Conservation (phyloP, 1,140 invertebrate genomes). For the Drosophila miranda region DNA sequence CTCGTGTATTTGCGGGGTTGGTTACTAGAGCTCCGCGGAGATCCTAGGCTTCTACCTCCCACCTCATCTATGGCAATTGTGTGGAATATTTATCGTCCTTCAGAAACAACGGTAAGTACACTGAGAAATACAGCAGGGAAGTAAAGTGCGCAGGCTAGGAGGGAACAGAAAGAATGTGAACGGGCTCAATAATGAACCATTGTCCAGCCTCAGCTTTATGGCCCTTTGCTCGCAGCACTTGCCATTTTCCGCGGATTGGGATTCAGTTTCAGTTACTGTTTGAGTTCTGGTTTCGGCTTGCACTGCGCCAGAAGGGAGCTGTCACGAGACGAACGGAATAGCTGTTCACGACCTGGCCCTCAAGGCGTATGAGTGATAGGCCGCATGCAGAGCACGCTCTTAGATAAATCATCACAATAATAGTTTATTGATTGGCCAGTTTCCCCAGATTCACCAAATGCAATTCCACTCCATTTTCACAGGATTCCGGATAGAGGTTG, state of each 20-base stretch:
- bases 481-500: no score
- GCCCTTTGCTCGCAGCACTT: not conserved
- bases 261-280: constrained; percentile 9
- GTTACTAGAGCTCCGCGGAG: no score
- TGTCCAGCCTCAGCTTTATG: constrained; percentile 15
- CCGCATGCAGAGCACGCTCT: not conserved
- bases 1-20: constrained; percentile 11
- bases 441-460: constrained; percentile 1
- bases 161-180: constrained; percentile 29
- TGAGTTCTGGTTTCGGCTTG: not conserved
- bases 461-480: no score
- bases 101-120: no score
- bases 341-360: constrained; percentile 28
- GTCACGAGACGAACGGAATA: constrained; percentile 29
- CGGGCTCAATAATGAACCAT: constrained; percentile 34
- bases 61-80: no score
- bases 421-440: not conserved
- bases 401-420: constrained; percentile 33
- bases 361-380: constrained; percentile 53
- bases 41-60: not conserved
- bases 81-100: no score
- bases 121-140: no score
- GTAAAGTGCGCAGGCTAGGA: no score
- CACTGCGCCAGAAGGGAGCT: constrained; percentile 2
- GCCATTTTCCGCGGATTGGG: constrained; percentile 11